Conservation (phyloP, 2,113 vertebrate species). For the Miniopterus natalensis region DNA sequence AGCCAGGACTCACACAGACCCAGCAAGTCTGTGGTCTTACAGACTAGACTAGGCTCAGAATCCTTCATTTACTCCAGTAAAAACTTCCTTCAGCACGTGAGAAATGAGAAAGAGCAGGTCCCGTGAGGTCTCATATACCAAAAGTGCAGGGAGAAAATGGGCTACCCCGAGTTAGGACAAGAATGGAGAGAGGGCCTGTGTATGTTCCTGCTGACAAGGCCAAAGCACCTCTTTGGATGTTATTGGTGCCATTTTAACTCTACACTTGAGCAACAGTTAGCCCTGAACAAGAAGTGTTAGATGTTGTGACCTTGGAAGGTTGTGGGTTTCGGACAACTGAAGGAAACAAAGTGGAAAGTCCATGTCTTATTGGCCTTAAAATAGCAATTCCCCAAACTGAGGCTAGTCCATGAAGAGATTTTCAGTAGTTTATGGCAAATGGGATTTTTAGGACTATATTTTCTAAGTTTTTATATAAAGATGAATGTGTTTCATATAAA, state of each 20-base stretch:
- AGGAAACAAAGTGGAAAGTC: not conserved
- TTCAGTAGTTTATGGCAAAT: not conserved
- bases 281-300: not conserved
- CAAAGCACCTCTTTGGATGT: not conserved
- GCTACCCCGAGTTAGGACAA: not conserved
- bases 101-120: not conserved
- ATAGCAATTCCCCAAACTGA: not conserved
- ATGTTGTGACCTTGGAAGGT: not conserved
- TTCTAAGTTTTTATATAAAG: conserved; percentile 4
- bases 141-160: not conserved
- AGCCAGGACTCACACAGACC: not conserved
- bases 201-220: not conserved
- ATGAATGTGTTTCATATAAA: not conserved
- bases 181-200: not conserved
- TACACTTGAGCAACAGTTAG: not conserved
- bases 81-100: not conserved
- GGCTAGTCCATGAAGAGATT: not conserved
- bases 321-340: not conserved
- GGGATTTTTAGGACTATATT: not conserved
- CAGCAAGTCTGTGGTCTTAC: no score
- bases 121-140: not conserved
- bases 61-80: not conserved
- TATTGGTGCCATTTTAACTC: not conserved
- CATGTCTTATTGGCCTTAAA: not conserved
- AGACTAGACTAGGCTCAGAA: rapidly evolving